Base-by-base conservation (phyloP, 2,797 vertebrate genomes). In the Scomberomorus guttatus region DNA sequence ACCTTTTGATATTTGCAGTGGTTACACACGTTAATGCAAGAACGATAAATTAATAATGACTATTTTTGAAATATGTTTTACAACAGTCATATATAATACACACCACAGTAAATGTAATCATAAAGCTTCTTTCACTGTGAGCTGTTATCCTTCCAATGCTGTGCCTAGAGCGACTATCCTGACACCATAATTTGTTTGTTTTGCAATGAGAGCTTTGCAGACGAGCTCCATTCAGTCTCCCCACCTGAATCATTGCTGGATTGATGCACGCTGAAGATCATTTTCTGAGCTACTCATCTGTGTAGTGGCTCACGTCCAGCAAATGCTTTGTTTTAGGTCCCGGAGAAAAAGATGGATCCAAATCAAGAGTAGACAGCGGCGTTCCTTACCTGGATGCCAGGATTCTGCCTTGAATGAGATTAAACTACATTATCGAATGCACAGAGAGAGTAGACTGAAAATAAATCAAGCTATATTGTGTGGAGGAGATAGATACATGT, bases 261-360 rank as follows among this genome's bases (percentile, higher is more conserved):
- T 90, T 92, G 84, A 90, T 91, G 87, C 83, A 79, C 44, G 80
- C 83, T 80, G 81, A 89, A 88, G 90, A 94, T 94, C 84, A 90
- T 91, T 91, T 91, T 92, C 91, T 88, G 90, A 87, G 92, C 89
- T 82, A 82, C 87, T 92, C 85, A 85, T 90, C 84, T 91, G 79
- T 87, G 87, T 82, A 84, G 90, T 94, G 93, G 93, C 91, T 89
- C 79, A 59, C 75, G 82, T 92, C 93, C 93, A 94, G 87, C 81
- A 55, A 77, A 82, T 46, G 86, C 93, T 93, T 92, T 94, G 92
- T 93, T 93, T 93, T 81, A 79, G 81, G 85, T 93, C 89, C 90
- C 90, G 80, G 90, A 68, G 85, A 90, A 81, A 82, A 84, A 90
- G 75, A 92, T 82, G 86, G 89, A 82, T 88, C 72, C 82, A 82